Evolutionary conservation across 2,797 vertebrate genomes (phyloP), one percentile per base, ranked within the genome.

Genomic region (Sylvia borin): DNA sequence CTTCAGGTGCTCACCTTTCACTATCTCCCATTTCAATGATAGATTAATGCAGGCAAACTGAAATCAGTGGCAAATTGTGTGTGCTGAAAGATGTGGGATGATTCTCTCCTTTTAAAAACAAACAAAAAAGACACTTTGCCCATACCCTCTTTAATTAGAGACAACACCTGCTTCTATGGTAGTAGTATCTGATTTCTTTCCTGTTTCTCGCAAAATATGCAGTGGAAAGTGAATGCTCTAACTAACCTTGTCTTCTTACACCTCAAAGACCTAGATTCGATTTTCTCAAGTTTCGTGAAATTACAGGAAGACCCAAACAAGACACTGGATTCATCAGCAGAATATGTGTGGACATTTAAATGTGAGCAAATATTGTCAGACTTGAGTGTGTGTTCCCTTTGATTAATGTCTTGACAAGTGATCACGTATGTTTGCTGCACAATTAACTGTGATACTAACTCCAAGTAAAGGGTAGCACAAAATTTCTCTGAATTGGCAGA

Each of bases 231-330:
- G 53, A 54, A 9, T 4, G 0, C 13, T 64, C 73, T 93, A 92
- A 96, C 73, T 93, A 92, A 96, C 40, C 24, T 15, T 78, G 10
- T 73, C 45, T 93, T 95, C 57, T 95, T 40, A 12, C 38, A 29
- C 36, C 21, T 74, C 47, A 40, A 92, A 97, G 86, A 90, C 64
- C 32, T 95, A 83, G 96, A 96, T 31, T 93, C 47, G 0, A 38
- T 96, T 47, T 71, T 94, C 40, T 93, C 97, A 67, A 95, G 94
- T 67, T 79, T 94, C 2, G 21, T 88, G 80, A 95, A 89, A 57
- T 47, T 94, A 16, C 78, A 89, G 32, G 96, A 97, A 85, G 96
- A 97, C 45, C 13, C 62, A 50, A 96, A 95, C 42, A 92, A 90
- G 87, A 95, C n/a, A 2, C 14, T 85, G 78, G 93, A 93, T 42